Evolutionary conservation across 1,140 invertebrate species (phyloP), one percentile per base, ranked within the genome.

Genomic region (Drosophila parabipectinata): DNA sequence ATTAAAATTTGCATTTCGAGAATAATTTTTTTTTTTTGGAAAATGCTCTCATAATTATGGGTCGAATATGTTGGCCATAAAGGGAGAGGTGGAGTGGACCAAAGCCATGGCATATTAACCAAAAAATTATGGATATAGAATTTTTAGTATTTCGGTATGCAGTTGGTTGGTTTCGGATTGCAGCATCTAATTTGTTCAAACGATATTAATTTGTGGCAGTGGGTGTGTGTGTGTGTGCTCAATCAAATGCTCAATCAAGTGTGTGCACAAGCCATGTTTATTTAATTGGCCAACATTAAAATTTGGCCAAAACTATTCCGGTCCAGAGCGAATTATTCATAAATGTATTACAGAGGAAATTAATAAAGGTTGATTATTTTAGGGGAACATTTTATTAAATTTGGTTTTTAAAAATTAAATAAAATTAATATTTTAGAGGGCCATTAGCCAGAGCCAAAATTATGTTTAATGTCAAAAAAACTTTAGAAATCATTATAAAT

Each of bases 281-380:
- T 84, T 83, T 79, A 79, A 83, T 83, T 83, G 64, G 79, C 51
- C 64, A 41, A 47, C 54, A 82, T 67, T 77, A 48, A 68, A 71
- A 71, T 61, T 47, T 47, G 56, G 37, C 26, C 26, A 24, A 55
- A 58, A 51, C 52, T 60, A 24, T 37, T 26, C 18, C 7, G 34
- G 34, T n/a, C 3, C 4, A 41, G 14, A 14, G 28, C 24, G 26
- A 28, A 28, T 28, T 28, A 28, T 6, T 28, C 26, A 28, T n/a
- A 37, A 37, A 37, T n/a, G 12, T 12, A 12, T 37, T 12, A 4
- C 34, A 37, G 4, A 12, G 34, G 3, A 12, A n/a, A n/a, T 12
- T n/a, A 37, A 37, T 12, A 37, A 4, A 12, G 34, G 34, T n/a
- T 37, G 4, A n/a, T 37, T 12, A 37, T 37, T 37, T 32, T n/a